A percentile compares a stretch with the other conserved stretches of the same genome.
phyloP scores from a whole-genome alignment of 2,113 vertebrate genomes.

The Vidua macroura region DNA sequence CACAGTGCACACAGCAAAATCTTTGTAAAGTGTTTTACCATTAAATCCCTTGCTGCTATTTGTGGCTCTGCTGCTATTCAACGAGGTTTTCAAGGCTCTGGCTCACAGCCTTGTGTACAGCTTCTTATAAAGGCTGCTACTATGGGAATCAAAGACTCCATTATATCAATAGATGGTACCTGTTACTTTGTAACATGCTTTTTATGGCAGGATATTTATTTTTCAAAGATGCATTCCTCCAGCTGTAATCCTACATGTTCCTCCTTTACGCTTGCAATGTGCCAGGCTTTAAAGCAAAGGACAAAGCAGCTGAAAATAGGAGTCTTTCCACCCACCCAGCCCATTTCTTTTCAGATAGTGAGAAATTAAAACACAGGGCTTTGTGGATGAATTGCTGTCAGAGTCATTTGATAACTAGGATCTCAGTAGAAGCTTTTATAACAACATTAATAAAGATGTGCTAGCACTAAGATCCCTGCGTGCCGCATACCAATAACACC shows the following conservation, averaged over 20 bases:
- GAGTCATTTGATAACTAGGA: conserved; percentile 48
- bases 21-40: conserved; percentile 6
- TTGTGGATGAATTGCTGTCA: conserved; percentile 46
- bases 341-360: conserved; percentile 52
- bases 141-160: conserved; percentile 64
- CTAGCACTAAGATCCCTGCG: neutral
- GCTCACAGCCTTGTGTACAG: conserved; percentile 14
- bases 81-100: conserved; percentile 30
- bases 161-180: conserved; percentile 58
- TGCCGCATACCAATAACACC: neutral
- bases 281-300: conserved; percentile 63
- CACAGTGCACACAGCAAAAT: neutral
- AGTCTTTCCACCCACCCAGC: conserved; percentile 28
- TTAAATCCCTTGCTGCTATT: conserved; percentile 49
- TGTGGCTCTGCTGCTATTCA: conserved; percentile 13
- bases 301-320: conserved; percentile 67
- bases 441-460: conserved; percentile 41
- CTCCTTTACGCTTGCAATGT: conserved; percentile 52
- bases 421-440: conserved; percentile 50
- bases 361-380: conserved; percentile 54
- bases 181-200: conserved; percentile 65
- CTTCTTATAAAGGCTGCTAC: neutral
- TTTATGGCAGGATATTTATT: conserved; percentile 71
- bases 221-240: conserved; percentile 68
- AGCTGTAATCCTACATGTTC: conserved; percentile 54